phyloP scores from a whole-genome alignment of 2,888 invertebrate genomes.

The Pharmacophagus antenor region DNA sequence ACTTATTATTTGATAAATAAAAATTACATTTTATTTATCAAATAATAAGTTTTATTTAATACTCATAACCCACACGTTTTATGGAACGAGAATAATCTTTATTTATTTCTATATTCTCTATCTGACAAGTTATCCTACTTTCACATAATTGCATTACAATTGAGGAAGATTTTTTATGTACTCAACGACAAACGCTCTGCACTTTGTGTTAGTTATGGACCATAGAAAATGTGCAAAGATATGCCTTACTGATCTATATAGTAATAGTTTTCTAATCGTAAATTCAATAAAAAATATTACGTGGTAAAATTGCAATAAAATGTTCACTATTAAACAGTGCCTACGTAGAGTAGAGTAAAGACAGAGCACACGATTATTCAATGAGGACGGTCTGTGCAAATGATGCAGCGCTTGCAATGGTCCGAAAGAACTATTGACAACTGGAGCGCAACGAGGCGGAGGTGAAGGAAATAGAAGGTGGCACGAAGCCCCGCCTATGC shows the following conservation, averaged over 20 bases:
- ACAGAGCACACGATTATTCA: slow-evolving; percentile 61
- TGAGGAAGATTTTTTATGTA: too few species aligned
- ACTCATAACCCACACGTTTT: too few species aligned
- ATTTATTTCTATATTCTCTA: too few species aligned
- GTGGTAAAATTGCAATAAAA: slow-evolving; percentile 37
- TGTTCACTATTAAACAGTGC: slow-evolving; percentile 40
- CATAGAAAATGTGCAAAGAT: slow-evolving; percentile 8
- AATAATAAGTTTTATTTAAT: too few species aligned
- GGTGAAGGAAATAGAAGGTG: slow-evolving; percentile 52
- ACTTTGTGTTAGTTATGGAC: neutral
- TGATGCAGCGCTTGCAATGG: slow-evolving; percentile 49
- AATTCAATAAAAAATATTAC: neutral
- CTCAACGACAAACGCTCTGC: too few species aligned
- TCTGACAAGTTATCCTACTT: too few species aligned
- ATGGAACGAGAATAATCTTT: too few species aligned
- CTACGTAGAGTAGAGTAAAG: too few species aligned
- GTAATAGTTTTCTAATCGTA: neutral
- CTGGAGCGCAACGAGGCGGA: slow-evolving; percentile 39
- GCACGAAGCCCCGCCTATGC: slow-evolving; percentile 31
- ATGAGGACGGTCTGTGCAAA: slow-evolving; percentile 46
- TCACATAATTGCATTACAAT: too few species aligned
- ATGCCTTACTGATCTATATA: neutral
- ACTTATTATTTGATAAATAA: too few species aligned
- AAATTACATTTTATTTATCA: too few species aligned
- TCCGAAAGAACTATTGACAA: slow-evolving; percentile 60